phyloP scores from a whole-genome alignment of 2,888 invertebrate genomes.

The Unio pictorum region DNA sequence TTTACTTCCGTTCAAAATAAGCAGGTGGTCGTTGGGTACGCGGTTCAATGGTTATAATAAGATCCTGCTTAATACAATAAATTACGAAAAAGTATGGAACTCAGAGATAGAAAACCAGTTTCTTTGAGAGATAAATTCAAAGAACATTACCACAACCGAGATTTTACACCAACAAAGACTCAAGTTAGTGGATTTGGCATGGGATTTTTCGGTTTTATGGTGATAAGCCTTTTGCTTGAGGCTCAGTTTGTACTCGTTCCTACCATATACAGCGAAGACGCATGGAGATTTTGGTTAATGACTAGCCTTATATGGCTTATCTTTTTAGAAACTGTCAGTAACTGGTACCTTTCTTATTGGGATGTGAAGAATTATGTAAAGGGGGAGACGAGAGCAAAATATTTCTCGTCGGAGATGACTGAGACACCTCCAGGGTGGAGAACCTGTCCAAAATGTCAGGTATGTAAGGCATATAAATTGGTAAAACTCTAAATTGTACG shows the following conservation, averaged over 20 bases:
- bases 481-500: background rate
- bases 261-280: slow-evolving; percentile 27
- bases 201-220: slow-evolving; percentile 41
- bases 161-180: slow-evolving; percentile 45
- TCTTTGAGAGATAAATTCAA: slow-evolving; percentile 50
- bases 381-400: slow-evolving; percentile 35
- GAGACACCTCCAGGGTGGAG: slow-evolving; percentile 52
- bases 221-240: slow-evolving; percentile 41
- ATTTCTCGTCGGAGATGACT: slow-evolving; percentile 24
- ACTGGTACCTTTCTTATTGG: slow-evolving; percentile 45
- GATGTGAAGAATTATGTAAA: slow-evolving; percentile 45
- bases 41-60: background rate
- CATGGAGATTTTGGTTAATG: slow-evolving; percentile 14
- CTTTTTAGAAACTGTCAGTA: slow-evolving; percentile 31
- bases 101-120: slow-evolving; percentile 41
- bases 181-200: slow-evolving; percentile 35
- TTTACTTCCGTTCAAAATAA: slow-evolving; percentile 32
- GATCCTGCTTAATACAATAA: no score
- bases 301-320: slow-evolving; percentile 11
- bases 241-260: slow-evolving; percentile 46
- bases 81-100: slow-evolving; percentile 30
- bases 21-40: slow-evolving; percentile 25
- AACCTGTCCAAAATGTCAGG: slow-evolving; percentile 53
- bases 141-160: slow-evolving; percentile 48
- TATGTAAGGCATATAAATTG: slow-evolving; percentile 1